Evolutionary conservation across 92 coral and sea anemone genomes (phyloP).

Genomic region (Zoanthus solanderi): DNA sequence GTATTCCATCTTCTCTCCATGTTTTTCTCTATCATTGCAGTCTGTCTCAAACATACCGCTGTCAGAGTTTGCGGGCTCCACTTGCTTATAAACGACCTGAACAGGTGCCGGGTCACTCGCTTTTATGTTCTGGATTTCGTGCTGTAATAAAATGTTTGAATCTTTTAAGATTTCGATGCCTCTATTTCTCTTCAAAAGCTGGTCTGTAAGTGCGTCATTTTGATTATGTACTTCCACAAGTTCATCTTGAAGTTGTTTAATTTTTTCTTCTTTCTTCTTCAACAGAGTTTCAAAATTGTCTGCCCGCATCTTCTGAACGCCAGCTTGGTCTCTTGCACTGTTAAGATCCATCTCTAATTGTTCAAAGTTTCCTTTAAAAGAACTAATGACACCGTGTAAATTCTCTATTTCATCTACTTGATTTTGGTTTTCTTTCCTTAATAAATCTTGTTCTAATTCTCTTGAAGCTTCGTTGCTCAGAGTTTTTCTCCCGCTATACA

Average conservation of each 20-base stretch:
- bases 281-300: constrained; percentile 76
- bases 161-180: constrained; percentile 71
- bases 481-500: constrained; percentile 23
- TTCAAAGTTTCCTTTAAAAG: constrained; percentile 57
- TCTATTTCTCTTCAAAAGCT: constrained; percentile 69
- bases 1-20: not conserved
- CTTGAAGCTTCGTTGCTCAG: constrained; percentile 16
- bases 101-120: constrained; percentile 57
- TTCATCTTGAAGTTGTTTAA: constrained; percentile 80
- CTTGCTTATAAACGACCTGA: constrained; percentile 10
- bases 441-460: constrained; percentile 14
- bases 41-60: constrained; percentile 80
- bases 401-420: constrained; percentile 55
- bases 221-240: constrained; percentile 74
- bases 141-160: constrained; percentile 71
- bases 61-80: constrained; percentile 80
- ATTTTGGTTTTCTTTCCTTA: constrained; percentile 56
- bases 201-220: constrained; percentile 80
- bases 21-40: constrained; percentile 63
- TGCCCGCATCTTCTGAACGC: constrained; percentile 72
- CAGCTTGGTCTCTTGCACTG: constrained; percentile 71
- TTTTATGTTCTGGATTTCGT: constrained; percentile 71
- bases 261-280: constrained; percentile 75
- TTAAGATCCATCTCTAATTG: constrained; percentile 69
- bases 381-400: constrained; percentile 55